Percentiles rank a stretch among this genome's conserved stretches.
These are phyloP conservation scores for Petrocephalus microphthalmus DNA, from an alignment of 2,113 vertebrate genomes.

Conservation along the genomic window DNA sequence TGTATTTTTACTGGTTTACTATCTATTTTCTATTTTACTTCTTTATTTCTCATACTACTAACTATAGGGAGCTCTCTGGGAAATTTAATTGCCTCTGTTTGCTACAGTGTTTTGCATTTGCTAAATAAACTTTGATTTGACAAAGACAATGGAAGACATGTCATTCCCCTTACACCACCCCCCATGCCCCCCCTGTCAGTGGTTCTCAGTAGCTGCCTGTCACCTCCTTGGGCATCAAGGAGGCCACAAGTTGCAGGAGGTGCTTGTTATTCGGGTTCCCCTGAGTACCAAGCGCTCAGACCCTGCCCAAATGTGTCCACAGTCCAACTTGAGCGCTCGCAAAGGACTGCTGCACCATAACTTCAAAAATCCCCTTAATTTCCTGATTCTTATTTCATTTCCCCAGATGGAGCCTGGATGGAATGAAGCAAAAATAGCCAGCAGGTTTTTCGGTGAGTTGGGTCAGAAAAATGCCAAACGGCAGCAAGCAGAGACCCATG, in stretches of 20 bases:
- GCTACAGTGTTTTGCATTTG: background rate
- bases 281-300: background rate
- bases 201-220: background rate
- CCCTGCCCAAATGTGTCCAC: background rate
- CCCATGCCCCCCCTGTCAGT: background rate
- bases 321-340: background rate
- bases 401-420: background rate
- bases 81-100: background rate
- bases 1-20: background rate
- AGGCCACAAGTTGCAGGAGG: background rate
- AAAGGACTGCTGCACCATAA: background rate
- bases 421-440: background rate
- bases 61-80: background rate
- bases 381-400: background rate
- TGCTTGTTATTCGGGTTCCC: background rate
- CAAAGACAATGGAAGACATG: background rate
- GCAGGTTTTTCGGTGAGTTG: background rate
- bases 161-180: background rate
- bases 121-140: background rate
- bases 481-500: background rate
- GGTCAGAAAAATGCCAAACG: background rate
- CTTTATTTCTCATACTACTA: background rate
- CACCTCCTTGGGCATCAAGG: background rate
- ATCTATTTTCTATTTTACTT: background rate
- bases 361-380: background rate